These are phyloP conservation scores for Caenorhabditis sp. DNA, from an alignment of 2,888 invertebrate species.

Conservation along the genomic window DNA sequence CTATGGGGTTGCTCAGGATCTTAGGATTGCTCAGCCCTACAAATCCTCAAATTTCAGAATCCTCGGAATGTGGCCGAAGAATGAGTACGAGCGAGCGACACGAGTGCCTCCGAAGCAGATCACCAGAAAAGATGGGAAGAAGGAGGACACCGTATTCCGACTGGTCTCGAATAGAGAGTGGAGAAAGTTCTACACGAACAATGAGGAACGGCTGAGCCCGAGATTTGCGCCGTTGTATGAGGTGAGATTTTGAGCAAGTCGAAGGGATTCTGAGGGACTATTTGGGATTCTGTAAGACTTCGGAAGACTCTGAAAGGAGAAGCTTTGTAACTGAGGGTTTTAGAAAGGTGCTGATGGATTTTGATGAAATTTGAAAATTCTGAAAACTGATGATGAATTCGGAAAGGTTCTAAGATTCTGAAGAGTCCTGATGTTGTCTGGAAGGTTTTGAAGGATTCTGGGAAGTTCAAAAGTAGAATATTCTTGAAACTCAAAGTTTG, in stretches of 20 bases:
- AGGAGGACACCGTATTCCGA: conserved; percentile 12
- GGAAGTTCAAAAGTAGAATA: too few relatives aligned
- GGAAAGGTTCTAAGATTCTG: too few relatives aligned
- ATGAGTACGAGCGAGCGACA: conserved; percentile 19
- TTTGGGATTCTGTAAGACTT: neutral
- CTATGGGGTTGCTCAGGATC: too few relatives aligned
- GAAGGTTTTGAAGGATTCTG: too few relatives aligned
- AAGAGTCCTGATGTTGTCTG: too few relatives aligned
- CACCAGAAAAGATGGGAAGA: neutral
- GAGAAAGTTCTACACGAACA: neutral
- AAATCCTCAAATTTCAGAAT: conserved; percentile 26
- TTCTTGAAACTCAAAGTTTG: too few relatives aligned
- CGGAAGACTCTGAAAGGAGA: neutral
- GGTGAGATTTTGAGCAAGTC: conserved; percentile 11
- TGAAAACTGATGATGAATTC: too few relatives aligned
- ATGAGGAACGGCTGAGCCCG: neutral
- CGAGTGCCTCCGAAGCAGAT: conserved; percentile 13
- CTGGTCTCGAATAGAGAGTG: neutral
- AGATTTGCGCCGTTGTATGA: neutral
- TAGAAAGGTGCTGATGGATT: too few relatives aligned
- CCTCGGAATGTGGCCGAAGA: conserved; percentile 48
- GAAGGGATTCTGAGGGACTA: too few relatives aligned
- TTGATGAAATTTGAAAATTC: too few relatives aligned
- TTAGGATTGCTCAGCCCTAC: too few relatives aligned
- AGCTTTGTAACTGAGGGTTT: too few relatives aligned